Base-by-base conservation (phyloP, 2,888 invertebrate species). In the Athrips mouffetella region DNA sequence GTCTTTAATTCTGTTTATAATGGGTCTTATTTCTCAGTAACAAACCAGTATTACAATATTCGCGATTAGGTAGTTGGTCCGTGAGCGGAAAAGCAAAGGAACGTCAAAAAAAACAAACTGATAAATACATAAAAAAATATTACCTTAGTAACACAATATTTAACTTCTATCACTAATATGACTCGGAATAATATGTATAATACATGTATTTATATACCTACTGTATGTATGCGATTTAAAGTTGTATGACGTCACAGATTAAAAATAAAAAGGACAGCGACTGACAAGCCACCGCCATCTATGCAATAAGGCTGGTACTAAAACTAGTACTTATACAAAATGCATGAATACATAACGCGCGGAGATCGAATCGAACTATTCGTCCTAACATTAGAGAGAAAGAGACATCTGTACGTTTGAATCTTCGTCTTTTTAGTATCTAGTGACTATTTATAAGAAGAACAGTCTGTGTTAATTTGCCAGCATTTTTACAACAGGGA, bases 261-360 rank as follows among this genome's bases (percentile, higher is more conserved):
- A 2, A 6, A 6, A 18, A n/a, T 6, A 37, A 21, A 21, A 3
- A 5, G 8, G 13, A 45, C 48, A 41, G 45, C 46, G 44, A 44
- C 15, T 48, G 39, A 42, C 29, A 55, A 66, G 63, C 58, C 62
- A 50, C 58, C 60, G 61, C 60, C 60, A 63, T 75, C 74, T 75
- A 73, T 75, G 73, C 73, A 76, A 74, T 74, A 73, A 72, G 31
- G 21, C 44, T 44, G 31, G 31, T 31, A 29, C 11, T 37, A 11
- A 13, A 44, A 60, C 53, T 62, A 59, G 60, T 58, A 60, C 27
- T 35, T 21, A 49, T 29, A 35, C 29, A 41, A 45, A 44, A 44
- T 44, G 31, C 44, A 44, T 29, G 13, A 31, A 44, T 44, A 44
- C 70, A 73, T 74, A 33, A 35, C 27, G 44, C 44, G 30, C 21